Percentiles rank a stretch among this genome's conserved stretches.
These are phyloP conservation scores for Hylomyscus alleni DNA, from an alignment of 2,797 vertebrate species.

Conservation along the genomic window DNA sequence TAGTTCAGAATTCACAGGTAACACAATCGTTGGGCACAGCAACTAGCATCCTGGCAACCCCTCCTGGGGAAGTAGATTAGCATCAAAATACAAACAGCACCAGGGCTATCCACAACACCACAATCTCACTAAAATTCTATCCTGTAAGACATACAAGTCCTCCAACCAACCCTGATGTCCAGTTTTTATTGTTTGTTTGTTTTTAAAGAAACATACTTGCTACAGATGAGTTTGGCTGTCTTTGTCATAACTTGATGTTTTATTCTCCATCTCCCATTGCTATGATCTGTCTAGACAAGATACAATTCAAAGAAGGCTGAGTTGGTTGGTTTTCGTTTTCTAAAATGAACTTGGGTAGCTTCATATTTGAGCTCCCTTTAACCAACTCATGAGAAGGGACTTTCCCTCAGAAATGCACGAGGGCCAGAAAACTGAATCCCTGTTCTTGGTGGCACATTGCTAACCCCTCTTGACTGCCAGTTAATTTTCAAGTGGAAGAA, in stretches of 20 bases:
- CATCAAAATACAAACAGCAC: too few species aligned
- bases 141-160: not conserved
- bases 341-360: slow-evolving; percentile 7
- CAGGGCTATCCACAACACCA: too few species aligned
- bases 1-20: too few species aligned
- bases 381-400: slow-evolving; percentile 4
- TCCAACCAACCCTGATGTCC: not conserved
- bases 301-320: not conserved
- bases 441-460: slow-evolving; percentile 57
- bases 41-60: too few species aligned
- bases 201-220: not conserved
- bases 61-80: too few species aligned
- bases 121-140: slow-evolving; percentile 16
- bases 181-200: not conserved
- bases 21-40: too few species aligned
- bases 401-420: slow-evolving; percentile 48
- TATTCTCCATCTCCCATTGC: not conserved
- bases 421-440: slow-evolving; percentile 30
- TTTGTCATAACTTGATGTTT: not conserved
- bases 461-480: slow-evolving; percentile 41
- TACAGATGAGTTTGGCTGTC: slow-evolving; percentile 29
- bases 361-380: slow-evolving; percentile 55
- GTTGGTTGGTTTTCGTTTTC: not conserved
- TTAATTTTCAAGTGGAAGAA: slow-evolving; percentile 51
- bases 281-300: not conserved